A percentile compares a stretch with the other conserved stretches of the same genome.
Conservation (phyloP, 1,140 invertebrate species). For the Orius laevigatus region DNA sequence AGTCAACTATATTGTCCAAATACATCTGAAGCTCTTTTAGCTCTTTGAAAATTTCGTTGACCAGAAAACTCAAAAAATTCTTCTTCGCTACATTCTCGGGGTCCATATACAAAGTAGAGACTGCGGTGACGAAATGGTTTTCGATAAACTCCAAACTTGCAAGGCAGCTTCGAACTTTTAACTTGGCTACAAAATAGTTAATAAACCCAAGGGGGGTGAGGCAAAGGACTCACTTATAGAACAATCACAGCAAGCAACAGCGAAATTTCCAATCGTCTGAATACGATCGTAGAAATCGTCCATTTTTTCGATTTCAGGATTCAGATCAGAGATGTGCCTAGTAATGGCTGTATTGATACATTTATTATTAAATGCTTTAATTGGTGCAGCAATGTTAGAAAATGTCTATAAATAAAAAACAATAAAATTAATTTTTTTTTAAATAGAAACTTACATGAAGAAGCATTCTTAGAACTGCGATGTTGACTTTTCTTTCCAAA, state of each 20-base stretch:
- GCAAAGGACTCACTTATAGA: constrained; percentile 19
- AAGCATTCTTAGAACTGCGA: constrained; percentile 18
- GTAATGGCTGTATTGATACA: constrained; percentile 8
- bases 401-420: neutral
- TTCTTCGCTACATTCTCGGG: constrained; percentile 10
- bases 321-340: constrained; percentile 10
- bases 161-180: constrained; percentile 19
- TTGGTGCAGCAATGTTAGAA: neutral
- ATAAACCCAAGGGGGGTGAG: too few species aligned
- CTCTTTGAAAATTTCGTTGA: constrained; percentile 20
- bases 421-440: constrained; percentile 2
- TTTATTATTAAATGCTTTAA: constrained; percentile 13
- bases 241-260: constrained; percentile 20
- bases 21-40: constrained; percentile 14
- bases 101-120: constrained; percentile 17
- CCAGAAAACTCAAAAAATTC: constrained; percentile 15
- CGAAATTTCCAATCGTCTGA: constrained; percentile 22
- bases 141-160: constrained; percentile 22
- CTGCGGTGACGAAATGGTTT: constrained; percentile 19
- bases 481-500: constrained; percentile 20
- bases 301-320: constrained; percentile 14
- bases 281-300: constrained; percentile 21
- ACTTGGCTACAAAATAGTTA: constrained; percentile 16
- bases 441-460: constrained; percentile 18
- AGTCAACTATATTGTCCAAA: constrained; percentile 21